Base-by-base conservation (phyloP, 1,140 invertebrate species). In the Drosophila neocordata region DNA sequence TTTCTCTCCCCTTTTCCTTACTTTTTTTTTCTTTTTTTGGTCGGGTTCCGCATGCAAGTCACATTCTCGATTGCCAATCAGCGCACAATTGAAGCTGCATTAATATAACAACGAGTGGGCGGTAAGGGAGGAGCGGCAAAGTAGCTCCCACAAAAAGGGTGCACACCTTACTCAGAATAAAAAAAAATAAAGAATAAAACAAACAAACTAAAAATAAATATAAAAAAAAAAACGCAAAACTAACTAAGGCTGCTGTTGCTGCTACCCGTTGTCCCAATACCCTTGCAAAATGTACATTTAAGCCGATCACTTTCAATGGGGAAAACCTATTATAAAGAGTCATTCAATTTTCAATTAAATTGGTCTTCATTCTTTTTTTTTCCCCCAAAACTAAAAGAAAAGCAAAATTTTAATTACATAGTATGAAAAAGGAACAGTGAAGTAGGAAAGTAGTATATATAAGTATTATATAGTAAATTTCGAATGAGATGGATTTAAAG, bases 21-120 rank as follows among this genome's bases (percentile, higher is more conserved):
- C 34, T 44, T 18, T 18, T 44, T 44, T 44, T 15, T 15, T n/a
- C n/a, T 48, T 48, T 48, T 48, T 20, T 11, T 18, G 13, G 8
- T 69, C 11, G 53, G 27, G 53, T 61, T 63, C 12, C 55, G 83
- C 69, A 88, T 87, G 83, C 83, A 87, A 87, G 83, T 87, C 83
- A 87, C 83, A 87, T 88, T 88, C 83, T 77, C 83, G 83, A 87
- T 87, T 88, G 83, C 83, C 83, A 87, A 87, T 87, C 83, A 87
- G 83, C 83, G 83, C 74, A 78, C 83, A 87, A 87, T 88, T 83
- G 79, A 87, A 71, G 83, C 79, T 79, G 82, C 82, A 87, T 87
- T 87, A 87, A 88, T 87, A 79, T 68, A 77, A 60, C 35, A 44
- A 48, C 41, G 64, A 52, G 13, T 20, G 53, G 37, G 31, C 9